Evolutionary conservation across 2,113 vertebrate species (phyloP).

Genomic region (Leptodactylus fuscus): DNA sequence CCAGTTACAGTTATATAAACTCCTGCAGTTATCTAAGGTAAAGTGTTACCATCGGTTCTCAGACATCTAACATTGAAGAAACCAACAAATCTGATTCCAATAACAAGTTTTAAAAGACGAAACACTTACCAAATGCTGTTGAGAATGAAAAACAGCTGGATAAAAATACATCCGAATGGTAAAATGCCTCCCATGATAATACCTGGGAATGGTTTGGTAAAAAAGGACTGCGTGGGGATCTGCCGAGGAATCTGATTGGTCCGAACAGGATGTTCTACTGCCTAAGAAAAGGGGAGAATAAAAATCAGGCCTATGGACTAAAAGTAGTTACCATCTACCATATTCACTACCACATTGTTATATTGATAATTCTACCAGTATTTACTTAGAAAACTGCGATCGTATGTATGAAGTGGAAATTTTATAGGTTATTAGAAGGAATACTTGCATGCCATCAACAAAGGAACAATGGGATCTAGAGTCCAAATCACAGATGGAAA

Average conservation of each 20-base stretch:
- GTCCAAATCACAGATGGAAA: background rate
- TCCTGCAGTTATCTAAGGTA: too few species aligned
- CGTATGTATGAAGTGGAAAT: too few species aligned
- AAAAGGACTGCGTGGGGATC: constrained; percentile 87
- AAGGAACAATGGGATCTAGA: background rate
- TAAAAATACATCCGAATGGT: constrained; percentile 92
- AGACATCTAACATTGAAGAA: too few species aligned
- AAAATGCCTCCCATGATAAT: constrained; percentile 89
- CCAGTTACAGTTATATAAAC: too few species aligned
- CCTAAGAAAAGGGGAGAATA: constrained; percentile 66
- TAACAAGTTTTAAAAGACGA: background rate
- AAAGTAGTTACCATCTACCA: too few species aligned
- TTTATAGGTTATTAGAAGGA: too few species aligned
- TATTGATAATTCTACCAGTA: too few species aligned
- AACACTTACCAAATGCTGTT: constrained; percentile 89
- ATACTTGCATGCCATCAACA: too few species aligned
- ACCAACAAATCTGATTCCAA: too few species aligned
- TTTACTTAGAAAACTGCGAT: too few species aligned
- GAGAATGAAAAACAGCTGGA: constrained; percentile 93
- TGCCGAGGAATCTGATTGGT: constrained; percentile 87
- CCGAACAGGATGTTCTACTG: constrained; percentile 86
- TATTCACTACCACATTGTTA: too few species aligned
- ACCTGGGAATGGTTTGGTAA: constrained; percentile 83
- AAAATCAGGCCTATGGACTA: background rate
- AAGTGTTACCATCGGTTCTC: too few species aligned